Conservation (phyloP, 2,888 invertebrate species). For the Epistrophe eligans region DNA sequence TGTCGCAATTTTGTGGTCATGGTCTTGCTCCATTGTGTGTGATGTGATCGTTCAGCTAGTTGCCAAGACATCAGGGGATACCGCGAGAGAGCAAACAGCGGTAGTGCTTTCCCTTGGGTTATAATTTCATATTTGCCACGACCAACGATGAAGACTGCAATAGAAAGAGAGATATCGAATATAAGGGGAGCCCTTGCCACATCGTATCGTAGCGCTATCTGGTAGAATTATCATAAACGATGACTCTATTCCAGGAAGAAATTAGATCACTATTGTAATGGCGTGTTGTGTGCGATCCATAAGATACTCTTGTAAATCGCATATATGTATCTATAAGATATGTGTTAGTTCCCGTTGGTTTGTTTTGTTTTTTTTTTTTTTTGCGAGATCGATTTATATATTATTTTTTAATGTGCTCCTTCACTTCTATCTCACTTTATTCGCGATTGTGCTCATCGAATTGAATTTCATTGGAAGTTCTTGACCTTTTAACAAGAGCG, state of each 20-base stretch:
- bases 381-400: slow-evolving; percentile 37
- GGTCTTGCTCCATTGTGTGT: slow-evolving; percentile 45
- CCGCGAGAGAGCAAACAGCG: background rate
- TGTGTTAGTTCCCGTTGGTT: slow-evolving; percentile 48
- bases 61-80: background rate
- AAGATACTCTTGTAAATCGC: slow-evolving; percentile 32
- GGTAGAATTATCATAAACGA: slow-evolving; percentile 68
- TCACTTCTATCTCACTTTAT: slow-evolving; percentile 48
- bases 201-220: slow-evolving; percentile 3
- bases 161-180: slow-evolving; percentile 1
- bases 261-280: slow-evolving; percentile 74
- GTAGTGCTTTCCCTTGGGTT: slow-evolving; percentile 46
- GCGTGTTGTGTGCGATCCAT: slow-evolving; percentile 60
- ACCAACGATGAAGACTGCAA: slow-evolving; percentile 30
- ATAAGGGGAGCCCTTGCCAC: slow-evolving; percentile 17
- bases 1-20: slow-evolving; percentile 74
- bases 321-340: slow-evolving; percentile 5
- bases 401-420: slow-evolving; percentile 57
- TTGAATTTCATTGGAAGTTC: slow-evolving; percentile 73
- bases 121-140: slow-evolving; percentile 69
- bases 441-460: slow-evolving; percentile 56
- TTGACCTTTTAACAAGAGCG: slow-evolving; percentile 68
- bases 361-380: background rate
- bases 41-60: slow-evolving; percentile 27
- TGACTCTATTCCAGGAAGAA: slow-evolving; percentile 74